Conservation (phyloP, 2,113 vertebrate species). For the Ranitomeya variabilis region DNA sequence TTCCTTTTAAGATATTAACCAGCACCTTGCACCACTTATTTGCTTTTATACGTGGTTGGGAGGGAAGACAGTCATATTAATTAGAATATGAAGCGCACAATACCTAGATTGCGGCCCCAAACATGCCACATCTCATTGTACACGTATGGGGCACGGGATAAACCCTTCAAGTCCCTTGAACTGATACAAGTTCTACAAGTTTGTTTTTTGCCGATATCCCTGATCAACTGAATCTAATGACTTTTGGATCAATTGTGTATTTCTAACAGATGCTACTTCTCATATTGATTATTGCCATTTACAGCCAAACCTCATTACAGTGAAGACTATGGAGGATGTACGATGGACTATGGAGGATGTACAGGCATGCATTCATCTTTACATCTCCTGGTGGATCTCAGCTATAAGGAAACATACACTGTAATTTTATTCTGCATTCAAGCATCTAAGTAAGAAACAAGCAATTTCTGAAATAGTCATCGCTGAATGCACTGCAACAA, state of each 20-base stretch:
- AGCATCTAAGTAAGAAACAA: neutral
- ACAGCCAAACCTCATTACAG: neutral
- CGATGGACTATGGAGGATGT: neutral
- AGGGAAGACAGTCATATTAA: too few species aligned
- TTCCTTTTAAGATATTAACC: too few species aligned
- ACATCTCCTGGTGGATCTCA: neutral
- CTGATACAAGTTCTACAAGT: neutral
- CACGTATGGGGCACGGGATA: too few species aligned
- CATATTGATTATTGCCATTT: neutral
- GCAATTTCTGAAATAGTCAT: neutral
- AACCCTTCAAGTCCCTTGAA: neutral
- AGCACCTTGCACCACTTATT: too few species aligned
- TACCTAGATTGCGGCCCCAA: too few species aligned
- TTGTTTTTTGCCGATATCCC: too few species aligned
- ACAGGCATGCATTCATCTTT: neutral
- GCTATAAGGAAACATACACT: neutral
- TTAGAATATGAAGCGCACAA: too few species aligned
- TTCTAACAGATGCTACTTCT: too few species aligned
- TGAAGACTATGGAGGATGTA: neutral
- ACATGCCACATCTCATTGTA: too few species aligned
- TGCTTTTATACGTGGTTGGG: too few species aligned
- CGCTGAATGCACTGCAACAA: neutral
- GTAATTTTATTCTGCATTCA: neutral
- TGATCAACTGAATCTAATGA: neutral
- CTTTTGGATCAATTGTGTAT: neutral